Evolutionary conservation across 2,888 invertebrate species (phyloP).

Genomic region (Melinaea menophilus): DNA sequence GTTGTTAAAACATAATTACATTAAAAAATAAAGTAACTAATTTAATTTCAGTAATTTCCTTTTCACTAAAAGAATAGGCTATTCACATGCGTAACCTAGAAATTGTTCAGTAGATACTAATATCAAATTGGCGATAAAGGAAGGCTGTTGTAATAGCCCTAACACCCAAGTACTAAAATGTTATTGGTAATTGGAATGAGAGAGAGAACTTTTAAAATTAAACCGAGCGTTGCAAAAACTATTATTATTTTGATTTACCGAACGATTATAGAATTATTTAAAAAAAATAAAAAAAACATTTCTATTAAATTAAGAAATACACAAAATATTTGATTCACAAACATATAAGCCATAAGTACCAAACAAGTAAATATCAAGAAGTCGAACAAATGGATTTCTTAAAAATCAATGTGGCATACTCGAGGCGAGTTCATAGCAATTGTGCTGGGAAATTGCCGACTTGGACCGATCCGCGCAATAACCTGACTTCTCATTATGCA

Average conservation of each 20-base stretch:
- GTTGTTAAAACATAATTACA: too few species aligned
- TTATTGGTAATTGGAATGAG: constrained; percentile 52
- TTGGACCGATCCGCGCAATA: constrained; percentile 65
- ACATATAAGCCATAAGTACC: background rate
- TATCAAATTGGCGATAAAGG: constrained; percentile 40
- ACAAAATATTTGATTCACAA: background rate
- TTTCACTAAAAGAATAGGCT: constrained; percentile 10
- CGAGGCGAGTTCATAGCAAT: constrained; percentile 59
- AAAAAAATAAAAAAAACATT: background rate
- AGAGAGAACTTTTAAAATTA: constrained; percentile 28
- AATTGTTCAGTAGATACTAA: constrained; percentile 25
- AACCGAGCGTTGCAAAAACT: background rate
- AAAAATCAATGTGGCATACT: constrained; percentile 52
- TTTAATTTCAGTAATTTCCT: too few species aligned
- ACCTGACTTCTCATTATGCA: constrained; percentile 72
- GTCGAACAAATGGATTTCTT: constrained; percentile 15
- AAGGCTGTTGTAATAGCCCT: constrained; percentile 44
- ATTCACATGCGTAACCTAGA: constrained; percentile 22
- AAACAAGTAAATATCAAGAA: constrained; percentile 2
- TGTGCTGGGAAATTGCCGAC: constrained; percentile 66
- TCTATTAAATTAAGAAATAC: background rate
- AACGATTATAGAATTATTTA: too few species aligned
- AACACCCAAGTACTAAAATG: constrained; percentile 40
- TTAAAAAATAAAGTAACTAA: too few species aligned
- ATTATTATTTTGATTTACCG: background rate